Evolutionary conservation across 2,888 invertebrate genomes (phyloP), one percentile per base, ranked within the genome.

Genomic region (Agrochola lota): DNA sequence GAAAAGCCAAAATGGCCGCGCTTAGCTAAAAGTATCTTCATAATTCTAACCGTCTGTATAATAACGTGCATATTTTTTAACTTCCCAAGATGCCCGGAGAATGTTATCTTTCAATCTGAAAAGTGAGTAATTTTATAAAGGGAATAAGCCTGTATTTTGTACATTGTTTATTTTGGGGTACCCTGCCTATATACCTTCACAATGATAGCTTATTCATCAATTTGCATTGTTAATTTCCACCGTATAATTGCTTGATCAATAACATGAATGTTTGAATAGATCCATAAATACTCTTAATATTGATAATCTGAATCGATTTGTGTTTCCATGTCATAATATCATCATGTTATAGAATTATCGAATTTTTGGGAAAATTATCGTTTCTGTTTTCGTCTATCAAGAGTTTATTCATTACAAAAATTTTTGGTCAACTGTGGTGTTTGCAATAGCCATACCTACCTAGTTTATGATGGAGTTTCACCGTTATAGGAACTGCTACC

Each of bases 121-220:
- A 87, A 87, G 68, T 71, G 79, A 85, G 83, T 87, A 83, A 86
- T 87, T 86, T 75, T 85, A 78, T 82, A 85, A 86, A 86, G 84
- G 85, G 85, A 88, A 88, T 88, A 87, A 90, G 80, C 84, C 75
- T 80, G 81, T 85, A 90, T 91, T 91, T 88, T 86, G 87, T 87
- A 84, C 85, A 81, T 89, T 91, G 90, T 92, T 92, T 92, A 89
- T 90, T 89, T 91, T 90, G 87, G 80, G 80, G 85, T 86, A 80
- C 76, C 79, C 82, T 73, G 85, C 83, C 86, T 88, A 84, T 87
- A 70, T 83, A 69, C 43, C 43, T 62, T 60, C 83, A 88, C 90
- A 91, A 91, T 91, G 90, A 92, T 91, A 90, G 91, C 91, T 91
- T 93, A 92, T 89, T 91, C 91, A 87, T 84, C 90, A 92, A 93